Base-by-base conservation (phyloP, 2,113 vertebrate species). In the Nipponia nippon region DNA sequence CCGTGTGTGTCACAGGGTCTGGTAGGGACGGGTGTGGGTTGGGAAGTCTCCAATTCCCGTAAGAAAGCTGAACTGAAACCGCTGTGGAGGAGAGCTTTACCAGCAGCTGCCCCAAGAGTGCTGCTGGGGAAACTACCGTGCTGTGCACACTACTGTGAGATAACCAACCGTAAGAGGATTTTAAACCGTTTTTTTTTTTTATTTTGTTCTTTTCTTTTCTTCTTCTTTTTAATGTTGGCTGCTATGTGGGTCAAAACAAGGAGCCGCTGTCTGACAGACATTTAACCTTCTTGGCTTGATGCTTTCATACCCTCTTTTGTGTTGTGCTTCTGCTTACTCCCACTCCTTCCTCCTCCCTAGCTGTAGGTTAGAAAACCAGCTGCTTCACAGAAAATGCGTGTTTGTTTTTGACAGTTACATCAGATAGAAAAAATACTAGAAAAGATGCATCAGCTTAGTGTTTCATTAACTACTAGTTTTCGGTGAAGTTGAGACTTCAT, bases 21-120 rank as follows among this genome's bases (percentile, higher is more conserved):
- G 38, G 4, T 18, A 32, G 82, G 61, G 78, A 49, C 0, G 73
- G 61, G 62, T 46, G 78, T 87, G 70, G 55, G 62, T 85, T 20
- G 6, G 90, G 66, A 83, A 65, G 75, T 72, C 56, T 94, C 73
- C 0, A 3, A 69, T 89, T 91, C 49, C 66, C 4, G 16, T 94
- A 53, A 90, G 53, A 96, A 97, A 95, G 75, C 92, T 95, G 96
- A 97, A 96, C 66, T 73, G 96, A 97, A 97, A 96, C 95, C 13
- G 17, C 87, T 62, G 84, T 77, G 70, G 78, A 89, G 73, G 52
- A 87, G 92, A 90, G 27, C 75, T 91, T 95, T 83, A 90, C 77
- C 70, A 91, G 95, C 92, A 96, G 82, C 95, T 95, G 66, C 40
- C 65, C 56, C 0, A 0, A 71, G 61, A 93, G 32, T 11, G 65